Conservation (phyloP, 2,113 vertebrate genomes). For the Lepus americanus region DNA sequence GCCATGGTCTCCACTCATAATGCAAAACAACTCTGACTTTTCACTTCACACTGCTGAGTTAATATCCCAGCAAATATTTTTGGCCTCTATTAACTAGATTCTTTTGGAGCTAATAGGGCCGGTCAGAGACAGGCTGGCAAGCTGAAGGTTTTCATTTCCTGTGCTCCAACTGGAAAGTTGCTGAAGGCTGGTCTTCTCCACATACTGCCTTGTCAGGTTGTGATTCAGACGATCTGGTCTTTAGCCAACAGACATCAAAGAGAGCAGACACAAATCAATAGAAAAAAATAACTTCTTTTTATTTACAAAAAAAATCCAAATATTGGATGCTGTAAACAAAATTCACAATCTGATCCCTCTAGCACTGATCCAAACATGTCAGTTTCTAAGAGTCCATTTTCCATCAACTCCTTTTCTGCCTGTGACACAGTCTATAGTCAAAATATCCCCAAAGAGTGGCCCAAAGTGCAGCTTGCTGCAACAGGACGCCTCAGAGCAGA, state of each 20-base stretch:
- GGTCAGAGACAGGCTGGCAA: slow-evolving; percentile 79
- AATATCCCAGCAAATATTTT: slow-evolving; percentile 71
- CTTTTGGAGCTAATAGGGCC: slow-evolving; percentile 72
- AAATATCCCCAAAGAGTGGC: slow-evolving; percentile 88
- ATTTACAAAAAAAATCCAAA: slow-evolving; percentile 94
- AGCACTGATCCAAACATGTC: slow-evolving; percentile 84
- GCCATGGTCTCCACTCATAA: background rate
- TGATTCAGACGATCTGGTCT: slow-evolving; percentile 70
- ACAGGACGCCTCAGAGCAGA: slow-evolving; percentile 86
- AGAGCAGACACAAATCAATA: slow-evolving; percentile 90
- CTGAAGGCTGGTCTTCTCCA: slow-evolving; percentile 78
- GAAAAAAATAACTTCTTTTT: slow-evolving; percentile 95
- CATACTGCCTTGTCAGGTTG: slow-evolving; percentile 48
- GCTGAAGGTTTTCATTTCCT: slow-evolving; percentile 80
- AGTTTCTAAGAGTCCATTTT: slow-evolving; percentile 85
- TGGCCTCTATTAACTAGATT: slow-evolving; percentile 82
- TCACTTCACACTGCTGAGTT: background rate
- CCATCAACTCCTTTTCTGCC: slow-evolving; percentile 88
- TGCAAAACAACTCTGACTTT: background rate
- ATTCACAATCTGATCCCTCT: slow-evolving; percentile 93
- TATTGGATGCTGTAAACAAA: slow-evolving; percentile 95
- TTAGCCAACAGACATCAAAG: slow-evolving; percentile 83
- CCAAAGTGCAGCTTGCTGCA: slow-evolving; percentile 87
- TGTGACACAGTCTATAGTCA: slow-evolving; percentile 87
- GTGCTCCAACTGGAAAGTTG: slow-evolving; percentile 77